Evolutionary conservation across 2,888 invertebrate genomes (phyloP).

Genomic region (Dioctria linearis): DNA sequence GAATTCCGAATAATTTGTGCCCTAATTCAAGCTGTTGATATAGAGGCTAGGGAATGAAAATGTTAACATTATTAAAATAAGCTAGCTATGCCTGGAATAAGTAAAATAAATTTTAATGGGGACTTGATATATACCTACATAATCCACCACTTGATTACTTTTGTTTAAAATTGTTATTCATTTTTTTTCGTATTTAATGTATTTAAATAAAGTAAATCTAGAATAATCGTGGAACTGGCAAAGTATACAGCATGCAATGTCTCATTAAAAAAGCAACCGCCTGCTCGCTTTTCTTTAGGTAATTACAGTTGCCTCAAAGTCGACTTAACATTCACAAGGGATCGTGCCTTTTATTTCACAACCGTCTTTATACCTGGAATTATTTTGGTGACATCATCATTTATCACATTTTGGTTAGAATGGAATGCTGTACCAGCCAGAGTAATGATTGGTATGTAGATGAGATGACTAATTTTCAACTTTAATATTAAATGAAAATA

Average conservation of each 20-base stretch:
- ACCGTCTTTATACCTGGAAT: conserved; percentile 97
- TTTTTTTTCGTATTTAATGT: not conserved
- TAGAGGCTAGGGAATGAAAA: too few relatives aligned
- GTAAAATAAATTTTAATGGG: too few relatives aligned
- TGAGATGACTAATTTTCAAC: conserved; percentile 37
- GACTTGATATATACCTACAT: too few relatives aligned
- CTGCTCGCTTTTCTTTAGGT: conserved; percentile 74
- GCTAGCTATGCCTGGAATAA: too few relatives aligned
- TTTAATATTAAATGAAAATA: conserved; percentile 36
- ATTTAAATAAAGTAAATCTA: not conserved
- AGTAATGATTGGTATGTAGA: conserved; percentile 92
- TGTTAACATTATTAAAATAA: too few relatives aligned
- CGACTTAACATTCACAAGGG: conserved; percentile 93
- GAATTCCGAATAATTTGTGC: too few relatives aligned
- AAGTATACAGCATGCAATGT: conserved; percentile 13
- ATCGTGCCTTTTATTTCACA: conserved; percentile 97
- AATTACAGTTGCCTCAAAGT: conserved; percentile 97
- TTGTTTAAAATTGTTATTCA: too few relatives aligned
- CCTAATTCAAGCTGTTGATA: too few relatives aligned
- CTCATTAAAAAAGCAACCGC: conserved; percentile 50
- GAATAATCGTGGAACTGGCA: conserved; percentile 42
- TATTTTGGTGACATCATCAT: conserved; percentile 95
- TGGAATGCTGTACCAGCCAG: conserved; percentile 97
- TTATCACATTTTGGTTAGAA: conserved; percentile 98
- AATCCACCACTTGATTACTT: too few relatives aligned